Percentiles rank a stretch among this genome's conserved stretches.
Evolutionary conservation across 2,797 vertebrate genomes (phyloP).

Genomic region (Brachymystax lenok): DNA sequence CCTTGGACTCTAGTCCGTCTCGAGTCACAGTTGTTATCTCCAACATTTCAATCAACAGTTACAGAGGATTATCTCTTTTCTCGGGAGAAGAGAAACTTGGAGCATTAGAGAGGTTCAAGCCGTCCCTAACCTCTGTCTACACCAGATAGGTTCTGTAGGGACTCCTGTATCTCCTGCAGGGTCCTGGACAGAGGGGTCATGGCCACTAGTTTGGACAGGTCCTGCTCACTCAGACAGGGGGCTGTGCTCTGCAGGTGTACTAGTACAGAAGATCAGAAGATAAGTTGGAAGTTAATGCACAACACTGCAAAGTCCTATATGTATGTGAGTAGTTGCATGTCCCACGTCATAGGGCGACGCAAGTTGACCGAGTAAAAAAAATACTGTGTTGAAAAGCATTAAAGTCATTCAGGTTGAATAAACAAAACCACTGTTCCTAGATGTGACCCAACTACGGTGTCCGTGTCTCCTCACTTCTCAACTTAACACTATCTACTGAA

Average conservation of each 20-base stretch:
- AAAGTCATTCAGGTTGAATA: no score
- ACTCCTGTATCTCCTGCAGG: slow-evolving; percentile 79
- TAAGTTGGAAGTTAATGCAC: neutral
- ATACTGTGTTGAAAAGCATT: no score
- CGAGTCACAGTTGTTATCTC: neutral
- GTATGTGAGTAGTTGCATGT: no score
- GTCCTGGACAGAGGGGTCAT: slow-evolving; percentile 81
- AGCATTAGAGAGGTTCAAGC: neutral
- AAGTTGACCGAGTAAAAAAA: no score
- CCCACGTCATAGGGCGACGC: no score
- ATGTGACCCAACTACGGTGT: no score
- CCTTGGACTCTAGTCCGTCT: neutral
- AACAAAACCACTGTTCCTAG: no score
- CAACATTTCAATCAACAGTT: neutral
- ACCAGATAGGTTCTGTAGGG: slow-evolving; percentile 58
- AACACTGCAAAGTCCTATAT: neutral
- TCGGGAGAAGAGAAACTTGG: neutral
- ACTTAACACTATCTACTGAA: no score
- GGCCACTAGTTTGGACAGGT: slow-evolving; percentile 75
- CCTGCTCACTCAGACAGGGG: slow-evolving; percentile 74
- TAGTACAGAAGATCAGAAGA: slow-evolving; percentile 8
- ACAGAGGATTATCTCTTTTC: neutral
- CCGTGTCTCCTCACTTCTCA: no score
- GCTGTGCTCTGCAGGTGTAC: slow-evolving; percentile 52
- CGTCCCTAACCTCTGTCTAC: slow-evolving; percentile 22